These are phyloP conservation scores for Heterocephalus glaber DNA, from an alignment of 2,113 vertebrate genomes.

Conservation along the genomic window DNA sequence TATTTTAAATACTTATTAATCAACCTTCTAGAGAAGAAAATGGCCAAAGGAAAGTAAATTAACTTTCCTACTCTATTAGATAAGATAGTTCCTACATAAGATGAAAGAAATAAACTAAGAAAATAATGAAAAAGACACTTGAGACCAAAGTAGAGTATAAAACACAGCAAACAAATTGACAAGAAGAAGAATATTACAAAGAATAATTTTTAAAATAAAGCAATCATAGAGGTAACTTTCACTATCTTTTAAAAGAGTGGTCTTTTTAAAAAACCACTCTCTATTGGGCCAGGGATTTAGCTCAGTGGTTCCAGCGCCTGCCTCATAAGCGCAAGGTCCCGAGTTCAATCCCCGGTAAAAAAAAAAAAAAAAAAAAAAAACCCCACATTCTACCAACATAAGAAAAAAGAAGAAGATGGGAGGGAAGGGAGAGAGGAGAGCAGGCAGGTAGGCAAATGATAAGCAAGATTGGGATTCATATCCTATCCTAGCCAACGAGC, in stretches of 20 bases:
- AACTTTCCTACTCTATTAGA: not conserved
- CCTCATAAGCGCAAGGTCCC: no score
- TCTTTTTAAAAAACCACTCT: no score
- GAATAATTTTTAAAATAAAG: not conserved
- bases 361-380: no score
- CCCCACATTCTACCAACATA: not conserved
- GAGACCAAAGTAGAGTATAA: not conserved
- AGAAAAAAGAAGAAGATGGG: not conserved
- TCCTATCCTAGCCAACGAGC: no score
- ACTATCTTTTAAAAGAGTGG: not conserved
- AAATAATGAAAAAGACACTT: constrained; percentile 16
- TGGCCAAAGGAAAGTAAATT: not conserved
- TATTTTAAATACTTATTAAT: not conserved
- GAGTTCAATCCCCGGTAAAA: no score
- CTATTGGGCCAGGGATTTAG: no score
- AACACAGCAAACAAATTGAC: not conserved
- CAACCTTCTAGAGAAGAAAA: not conserved
- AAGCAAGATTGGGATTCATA: not conserved
- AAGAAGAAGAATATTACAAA: not conserved
- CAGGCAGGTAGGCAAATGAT: not conserved
- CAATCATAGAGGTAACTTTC: not conserved
- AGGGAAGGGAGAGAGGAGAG: not conserved
- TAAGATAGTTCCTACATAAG: not conserved
- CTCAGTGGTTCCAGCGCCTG: no score
- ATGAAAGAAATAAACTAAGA: not conserved